A percentile compares a stretch with the other conserved stretches of the same genome.
These are phyloP conservation scores for Nematostella vectensis DNA, from an alignment of 92 coral and sea anemone genomes.

Conservation along the genomic window DNA sequence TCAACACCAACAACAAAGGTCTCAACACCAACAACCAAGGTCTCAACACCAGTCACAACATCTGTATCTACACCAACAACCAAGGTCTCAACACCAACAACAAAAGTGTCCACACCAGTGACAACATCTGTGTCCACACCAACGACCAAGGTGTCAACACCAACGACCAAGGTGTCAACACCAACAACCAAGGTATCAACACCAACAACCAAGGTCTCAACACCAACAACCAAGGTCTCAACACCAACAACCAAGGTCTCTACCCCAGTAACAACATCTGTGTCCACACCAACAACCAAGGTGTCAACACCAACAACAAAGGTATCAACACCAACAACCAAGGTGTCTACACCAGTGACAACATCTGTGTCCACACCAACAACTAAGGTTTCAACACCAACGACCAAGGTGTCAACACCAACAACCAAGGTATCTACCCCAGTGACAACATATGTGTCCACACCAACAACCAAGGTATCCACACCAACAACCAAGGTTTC, in stretches of 20 bases:
- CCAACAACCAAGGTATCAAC: too few relatives aligned
- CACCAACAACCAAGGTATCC: too few relatives aligned
- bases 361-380: too few relatives aligned
- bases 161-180: neutral
- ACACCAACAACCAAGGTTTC: too few relatives aligned
- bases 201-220: too few relatives aligned
- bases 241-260: neutral
- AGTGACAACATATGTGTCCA: too few relatives aligned
- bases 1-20: neutral
- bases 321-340: too few relatives aligned
- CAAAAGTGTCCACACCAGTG: neutral
- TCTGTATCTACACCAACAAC: conserved; percentile 7
- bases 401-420: too few relatives aligned
- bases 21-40: conserved; percentile 17
- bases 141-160: neutral
- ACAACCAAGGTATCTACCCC: too few relatives aligned
- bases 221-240: neutral
- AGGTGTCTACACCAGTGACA: too few relatives aligned
- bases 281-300: neutral
- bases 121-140: neutral
- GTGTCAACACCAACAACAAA: too few relatives aligned
- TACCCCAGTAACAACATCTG: neutral
- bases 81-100: neutral
- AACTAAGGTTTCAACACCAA: too few relatives aligned
- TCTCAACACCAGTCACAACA: conserved; percentile 22